These are phyloP conservation scores for Oplegnathus fasciatus DNA, from an alignment of 2,113 vertebrate genomes.

Conservation along the genomic window DNA sequence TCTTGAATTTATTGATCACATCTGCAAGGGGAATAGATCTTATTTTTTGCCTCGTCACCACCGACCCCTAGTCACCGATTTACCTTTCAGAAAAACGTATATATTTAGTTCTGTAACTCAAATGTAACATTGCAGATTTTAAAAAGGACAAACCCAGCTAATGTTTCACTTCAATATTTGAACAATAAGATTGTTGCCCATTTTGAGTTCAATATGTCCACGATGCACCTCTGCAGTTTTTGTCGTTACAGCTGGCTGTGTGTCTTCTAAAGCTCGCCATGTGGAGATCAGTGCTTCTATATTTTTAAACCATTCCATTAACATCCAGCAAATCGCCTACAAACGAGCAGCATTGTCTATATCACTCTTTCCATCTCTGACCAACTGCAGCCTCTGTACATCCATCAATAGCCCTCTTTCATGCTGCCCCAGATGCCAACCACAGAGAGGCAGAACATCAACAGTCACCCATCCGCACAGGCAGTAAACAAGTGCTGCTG, in stretches of 20 bases:
- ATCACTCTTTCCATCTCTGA: conserved; percentile 48
- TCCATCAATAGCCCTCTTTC: conserved; percentile 66
- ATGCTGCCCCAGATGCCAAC: conserved; percentile 54
- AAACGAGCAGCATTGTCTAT: conserved; percentile 7
- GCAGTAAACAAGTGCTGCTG: conserved; percentile 64
- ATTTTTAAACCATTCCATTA: conserved; percentile 37
- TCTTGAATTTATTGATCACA: background rate
- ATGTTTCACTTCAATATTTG: background rate
- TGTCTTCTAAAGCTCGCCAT: background rate
- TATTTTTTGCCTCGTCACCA: background rate
- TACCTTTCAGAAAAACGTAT: background rate
- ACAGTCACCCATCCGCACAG: conserved; percentile 56
- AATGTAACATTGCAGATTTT: background rate
- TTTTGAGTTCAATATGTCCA: background rate
- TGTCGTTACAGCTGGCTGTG: background rate
- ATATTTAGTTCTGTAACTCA: too few relatives aligned
- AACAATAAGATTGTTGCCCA: accelerated
- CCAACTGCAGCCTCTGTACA: conserved; percentile 32
- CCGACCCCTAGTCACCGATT: background rate
- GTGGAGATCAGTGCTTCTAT: background rate
- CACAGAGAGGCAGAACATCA: conserved; percentile 55
- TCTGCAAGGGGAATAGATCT: background rate
- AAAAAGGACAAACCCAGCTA: background rate
- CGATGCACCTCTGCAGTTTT: background rate
- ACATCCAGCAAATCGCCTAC: background rate